A percentile compares a stretch with the other conserved stretches of the same genome.
Conservation (phyloP, 2,888 invertebrate genomes). For the Oscheius myriophilus region DNA sequence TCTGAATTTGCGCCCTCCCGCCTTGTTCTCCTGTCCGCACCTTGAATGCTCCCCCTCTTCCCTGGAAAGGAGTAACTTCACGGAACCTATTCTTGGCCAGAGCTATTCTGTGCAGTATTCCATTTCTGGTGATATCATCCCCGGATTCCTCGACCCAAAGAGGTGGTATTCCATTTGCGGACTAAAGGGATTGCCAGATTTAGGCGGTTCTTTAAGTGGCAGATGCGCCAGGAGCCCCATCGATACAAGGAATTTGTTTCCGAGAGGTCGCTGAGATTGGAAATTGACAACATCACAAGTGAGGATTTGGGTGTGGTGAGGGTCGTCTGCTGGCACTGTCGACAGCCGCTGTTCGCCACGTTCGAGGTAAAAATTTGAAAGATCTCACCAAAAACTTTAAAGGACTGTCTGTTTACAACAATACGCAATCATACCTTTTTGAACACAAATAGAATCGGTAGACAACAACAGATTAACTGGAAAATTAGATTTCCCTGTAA, state of each 20-base stretch:
- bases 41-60: not conserved
- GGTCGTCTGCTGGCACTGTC: conserved; percentile 61
- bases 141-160: not conserved
- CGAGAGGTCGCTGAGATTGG: conserved; percentile 30
- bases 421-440: too few relatives aligned
- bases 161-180: conserved; percentile 8
- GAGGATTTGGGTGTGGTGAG: conserved; percentile 57
- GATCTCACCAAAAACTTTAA: too few relatives aligned
- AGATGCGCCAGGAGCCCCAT: conserved; percentile 18
- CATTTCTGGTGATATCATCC: not conserved
- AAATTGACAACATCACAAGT: conserved; percentile 39
- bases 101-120: conserved; percentile 3
- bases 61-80: not conserved
- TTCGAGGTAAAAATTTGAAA: conserved; percentile 10
- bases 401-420: too few relatives aligned
- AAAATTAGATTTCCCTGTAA: too few relatives aligned
- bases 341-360: conserved; percentile 14
- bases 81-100: conserved; percentile 6
- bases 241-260: conserved; percentile 33
- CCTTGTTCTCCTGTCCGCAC: not conserved
- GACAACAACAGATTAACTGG: too few relatives aligned
- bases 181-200: not conserved
- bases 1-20: conserved; percentile 7
- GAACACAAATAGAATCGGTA: too few relatives aligned
- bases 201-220: conserved; percentile 26